Evolutionary conservation across 2,797 vertebrate species (phyloP).

Genomic region (Pterois miles): DNA sequence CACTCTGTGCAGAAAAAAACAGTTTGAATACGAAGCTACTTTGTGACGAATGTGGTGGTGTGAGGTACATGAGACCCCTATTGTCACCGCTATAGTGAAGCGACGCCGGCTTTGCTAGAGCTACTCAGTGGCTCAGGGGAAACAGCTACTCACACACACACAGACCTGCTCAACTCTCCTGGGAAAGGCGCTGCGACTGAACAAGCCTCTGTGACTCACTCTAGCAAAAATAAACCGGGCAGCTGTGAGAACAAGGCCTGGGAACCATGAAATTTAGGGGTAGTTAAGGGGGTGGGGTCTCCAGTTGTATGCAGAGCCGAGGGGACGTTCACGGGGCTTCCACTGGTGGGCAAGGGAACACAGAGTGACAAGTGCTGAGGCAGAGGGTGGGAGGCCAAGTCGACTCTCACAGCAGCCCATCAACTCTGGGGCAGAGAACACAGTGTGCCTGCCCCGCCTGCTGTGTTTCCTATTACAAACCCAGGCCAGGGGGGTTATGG

Average conservation of each 20-base stretch:
- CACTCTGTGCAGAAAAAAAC: constrained; percentile 7
- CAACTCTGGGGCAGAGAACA: constrained; percentile 58
- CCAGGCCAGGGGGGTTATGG: constrained; percentile 29
- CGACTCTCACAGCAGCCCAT: constrained; percentile 58
- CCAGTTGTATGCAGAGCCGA: constrained; percentile 26
- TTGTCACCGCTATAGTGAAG: constrained; percentile 29
- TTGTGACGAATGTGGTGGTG: constrained; percentile 38
- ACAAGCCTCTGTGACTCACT: constrained; percentile 83
- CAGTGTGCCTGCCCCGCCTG: constrained; percentile 58
- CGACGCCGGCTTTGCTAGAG: constrained; percentile 37
- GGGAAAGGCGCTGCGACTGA: constrained; percentile 78
- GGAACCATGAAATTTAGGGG: constrained; percentile 80
- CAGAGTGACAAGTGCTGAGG: constrained; percentile 58
- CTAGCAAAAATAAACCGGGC: constrained; percentile 85
- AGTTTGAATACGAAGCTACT: constrained; percentile 33
- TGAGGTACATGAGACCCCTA: constrained; percentile 25
- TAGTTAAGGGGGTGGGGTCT: constrained; percentile 68
- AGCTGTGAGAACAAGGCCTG: constrained; percentile 88
- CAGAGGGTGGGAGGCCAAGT: constrained; percentile 48
- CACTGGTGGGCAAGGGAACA: constrained; percentile 60
- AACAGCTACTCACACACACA: constrained; percentile 43
- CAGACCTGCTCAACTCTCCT: constrained; percentile 74
- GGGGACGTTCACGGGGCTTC: constrained; percentile 44
- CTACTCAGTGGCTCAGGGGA: constrained; percentile 40
- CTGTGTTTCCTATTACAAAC: constrained; percentile 68